Evolutionary conservation across 2,113 vertebrate species (phyloP).

Genomic region (Zosterops pallidus): DNA sequence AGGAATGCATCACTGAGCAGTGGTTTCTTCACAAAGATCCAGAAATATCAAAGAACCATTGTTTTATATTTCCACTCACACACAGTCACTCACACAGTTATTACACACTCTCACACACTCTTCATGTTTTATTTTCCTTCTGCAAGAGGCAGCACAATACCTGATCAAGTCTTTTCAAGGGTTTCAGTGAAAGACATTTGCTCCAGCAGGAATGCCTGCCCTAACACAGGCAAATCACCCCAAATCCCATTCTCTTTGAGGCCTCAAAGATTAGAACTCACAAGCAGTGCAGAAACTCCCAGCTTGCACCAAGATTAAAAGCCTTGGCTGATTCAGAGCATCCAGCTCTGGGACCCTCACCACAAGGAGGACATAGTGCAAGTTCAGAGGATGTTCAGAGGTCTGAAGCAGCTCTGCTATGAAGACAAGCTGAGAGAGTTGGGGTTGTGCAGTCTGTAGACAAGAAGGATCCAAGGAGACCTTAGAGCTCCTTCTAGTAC

Average conservation of each 20-base stretch:
- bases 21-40: neutral
- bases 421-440: neutral
- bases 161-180: neutral
- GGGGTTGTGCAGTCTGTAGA: neutral
- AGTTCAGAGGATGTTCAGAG: neutral
- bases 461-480: neutral
- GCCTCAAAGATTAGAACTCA: neutral
- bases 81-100: neutral
- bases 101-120: neutral
- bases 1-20: neutral
- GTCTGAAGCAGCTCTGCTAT: neutral
- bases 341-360: neutral
- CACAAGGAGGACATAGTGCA: neutral
- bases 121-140: neutral
- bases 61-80: neutral
- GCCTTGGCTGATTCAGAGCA: neutral
- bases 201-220: neutral
- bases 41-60: neutral
- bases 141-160: neutral
- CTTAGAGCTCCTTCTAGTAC: neutral
- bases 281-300: neutral
- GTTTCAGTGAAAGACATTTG: neutral
- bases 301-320: neutral
- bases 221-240: neutral
- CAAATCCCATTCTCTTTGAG: neutral